Evolutionary conservation across 2,888 invertebrate species (phyloP).

Genomic region (Macaria notata): DNA sequence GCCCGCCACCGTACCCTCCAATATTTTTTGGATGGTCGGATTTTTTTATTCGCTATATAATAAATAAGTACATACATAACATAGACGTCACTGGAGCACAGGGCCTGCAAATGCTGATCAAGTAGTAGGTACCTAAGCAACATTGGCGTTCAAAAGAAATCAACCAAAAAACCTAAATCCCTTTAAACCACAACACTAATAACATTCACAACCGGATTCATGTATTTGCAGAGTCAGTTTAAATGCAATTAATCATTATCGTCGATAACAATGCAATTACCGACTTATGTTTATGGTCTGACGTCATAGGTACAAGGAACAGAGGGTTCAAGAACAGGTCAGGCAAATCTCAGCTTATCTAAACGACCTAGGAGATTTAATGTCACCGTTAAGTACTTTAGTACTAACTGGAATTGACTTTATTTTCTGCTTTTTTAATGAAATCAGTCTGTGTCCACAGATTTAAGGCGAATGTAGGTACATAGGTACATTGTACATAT

Average conservation of each 20-base stretch:
- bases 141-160: too few relatives aligned
- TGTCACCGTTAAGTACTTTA: constrained; percentile 47
- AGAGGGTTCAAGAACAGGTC: constrained; percentile 47
- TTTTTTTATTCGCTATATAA: too few relatives aligned
- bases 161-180: constrained; percentile 7
- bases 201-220: constrained; percentile 20
- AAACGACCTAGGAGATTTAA: constrained; percentile 59
- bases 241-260: constrained; percentile 17
- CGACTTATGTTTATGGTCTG: constrained; percentile 11
- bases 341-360: constrained; percentile 53
- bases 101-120: too few relatives aligned
- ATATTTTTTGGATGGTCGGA: too few relatives aligned
- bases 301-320: constrained; percentile 24
- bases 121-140: too few relatives aligned
- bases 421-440: too few relatives aligned
- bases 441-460: too few relatives aligned
- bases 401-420: neutral
- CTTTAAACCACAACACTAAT: neutral
- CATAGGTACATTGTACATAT: too few relatives aligned
- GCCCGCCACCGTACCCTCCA: too few relatives aligned
- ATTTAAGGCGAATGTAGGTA: too few relatives aligned
- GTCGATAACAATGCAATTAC: constrained; percentile 32
- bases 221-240: constrained; percentile 7
- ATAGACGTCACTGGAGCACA: too few relatives aligned
- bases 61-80: too few relatives aligned